These are phyloP conservation scores for Girardinichthys multiradiatus DNA, from an alignment of 2,113 vertebrate genomes.

Conservation along the genomic window DNA sequence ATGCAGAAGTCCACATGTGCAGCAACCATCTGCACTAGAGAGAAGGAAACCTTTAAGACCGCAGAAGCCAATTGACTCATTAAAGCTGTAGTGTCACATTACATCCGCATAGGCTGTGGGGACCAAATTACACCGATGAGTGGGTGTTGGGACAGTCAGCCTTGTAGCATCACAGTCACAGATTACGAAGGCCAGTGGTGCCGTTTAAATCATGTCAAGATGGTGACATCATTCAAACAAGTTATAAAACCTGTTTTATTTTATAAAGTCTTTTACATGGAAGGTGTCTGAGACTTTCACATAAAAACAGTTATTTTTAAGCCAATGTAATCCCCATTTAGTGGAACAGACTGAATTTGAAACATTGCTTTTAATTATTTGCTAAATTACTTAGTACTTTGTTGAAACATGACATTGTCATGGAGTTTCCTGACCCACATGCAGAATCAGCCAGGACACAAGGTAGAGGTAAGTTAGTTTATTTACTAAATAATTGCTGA, in stretches of 20 bases:
- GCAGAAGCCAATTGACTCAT: conserved; percentile 55
- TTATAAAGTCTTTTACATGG: background rate
- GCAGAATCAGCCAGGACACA: too few species aligned
- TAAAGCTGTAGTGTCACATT: conserved; percentile 42
- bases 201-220: background rate
- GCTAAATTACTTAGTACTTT: too few species aligned
- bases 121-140: conserved; percentile 53
- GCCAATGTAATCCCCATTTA: too few species aligned
- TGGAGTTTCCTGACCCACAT: too few species aligned
- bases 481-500: too few species aligned
- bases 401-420: too few species aligned
- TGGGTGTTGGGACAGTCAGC: conserved; percentile 10
- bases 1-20: conserved; percentile 26
- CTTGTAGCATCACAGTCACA: conserved; percentile 6
- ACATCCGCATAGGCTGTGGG: conserved; percentile 25
- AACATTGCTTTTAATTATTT: too few species aligned
- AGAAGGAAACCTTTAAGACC: conserved; percentile 42
- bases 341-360: too few species aligned
- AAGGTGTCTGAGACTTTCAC: background rate
- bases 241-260: conserved; percentile 22
- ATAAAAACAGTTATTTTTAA: too few species aligned
- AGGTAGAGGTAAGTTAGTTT: too few species aligned
- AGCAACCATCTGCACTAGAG: conserved; percentile 35
- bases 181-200: conserved; percentile 34
- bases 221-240: conserved; percentile 4